Conservation (phyloP, 2,113 vertebrate species). For the Platycercus adscitus region DNA sequence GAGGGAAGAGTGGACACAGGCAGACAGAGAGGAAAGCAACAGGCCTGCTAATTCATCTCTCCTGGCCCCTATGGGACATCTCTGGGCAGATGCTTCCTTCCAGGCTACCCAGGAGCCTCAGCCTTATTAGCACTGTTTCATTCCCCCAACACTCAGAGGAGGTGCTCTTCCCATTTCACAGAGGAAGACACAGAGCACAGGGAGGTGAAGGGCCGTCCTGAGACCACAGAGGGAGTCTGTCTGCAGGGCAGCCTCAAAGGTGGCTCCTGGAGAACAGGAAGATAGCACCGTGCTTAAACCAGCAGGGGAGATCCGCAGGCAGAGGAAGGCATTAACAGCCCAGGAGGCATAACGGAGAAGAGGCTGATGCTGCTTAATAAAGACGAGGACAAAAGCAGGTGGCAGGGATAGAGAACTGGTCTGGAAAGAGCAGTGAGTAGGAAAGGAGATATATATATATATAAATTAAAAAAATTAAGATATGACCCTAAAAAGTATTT, state of each 20-base stretch:
- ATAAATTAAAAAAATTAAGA: neutral
- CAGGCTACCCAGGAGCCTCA: neutral
- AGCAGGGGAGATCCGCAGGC: neutral
- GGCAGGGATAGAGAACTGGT: neutral
- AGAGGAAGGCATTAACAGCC: neutral
- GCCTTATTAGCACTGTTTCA: neutral
- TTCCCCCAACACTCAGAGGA: neutral
- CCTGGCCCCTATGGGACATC: neutral
- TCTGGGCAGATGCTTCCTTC: neutral
- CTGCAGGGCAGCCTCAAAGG: neutral
- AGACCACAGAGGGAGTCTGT: neutral
- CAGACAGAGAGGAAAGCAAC: neutral
- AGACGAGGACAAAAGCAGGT: neutral
- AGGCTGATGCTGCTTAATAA: neutral
- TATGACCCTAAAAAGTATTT: neutral
- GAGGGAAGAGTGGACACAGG: neutral
- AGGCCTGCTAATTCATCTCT: neutral
- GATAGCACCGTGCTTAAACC: neutral
- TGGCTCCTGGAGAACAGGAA: rapidly evolving
- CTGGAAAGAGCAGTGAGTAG: neutral
- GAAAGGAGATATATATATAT: neutral
- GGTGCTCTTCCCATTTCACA: neutral
- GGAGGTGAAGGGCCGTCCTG: neutral
- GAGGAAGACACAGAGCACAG: neutral
- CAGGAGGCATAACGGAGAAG: neutral